Evolutionary conservation across 2,888 invertebrate genomes (phyloP).

Genomic region (Diarsia dahlii): DNA sequence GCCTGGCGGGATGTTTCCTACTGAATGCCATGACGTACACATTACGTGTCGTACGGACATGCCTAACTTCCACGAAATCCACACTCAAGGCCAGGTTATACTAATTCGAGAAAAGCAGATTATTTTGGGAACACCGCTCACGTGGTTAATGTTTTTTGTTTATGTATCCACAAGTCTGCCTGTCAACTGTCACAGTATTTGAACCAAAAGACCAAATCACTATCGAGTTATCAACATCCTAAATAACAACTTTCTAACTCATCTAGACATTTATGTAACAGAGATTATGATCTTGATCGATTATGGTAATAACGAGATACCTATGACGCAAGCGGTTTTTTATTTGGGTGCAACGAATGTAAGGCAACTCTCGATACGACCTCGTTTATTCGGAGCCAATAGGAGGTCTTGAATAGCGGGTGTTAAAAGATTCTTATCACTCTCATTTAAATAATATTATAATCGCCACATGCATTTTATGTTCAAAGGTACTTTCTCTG

Average conservation of each 20-base stretch:
- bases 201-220: constrained; percentile 58
- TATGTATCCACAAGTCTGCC: constrained; percentile 58
- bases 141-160: constrained; percentile 54
- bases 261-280: constrained; percentile 80
- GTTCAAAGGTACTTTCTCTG: constrained; percentile 61
- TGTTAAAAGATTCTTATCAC: constrained; percentile 78
- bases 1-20: constrained; percentile 35
- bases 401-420: constrained; percentile 75
- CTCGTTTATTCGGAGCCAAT: constrained; percentile 76
- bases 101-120: constrained; percentile 63
- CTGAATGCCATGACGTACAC: constrained; percentile 52
- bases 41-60: constrained; percentile 49
- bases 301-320: constrained; percentile 84
- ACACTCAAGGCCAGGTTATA: constrained; percentile 62
- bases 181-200: constrained; percentile 51
- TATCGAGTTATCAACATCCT: constrained; percentile 72
- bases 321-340: constrained; percentile 80
- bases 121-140: constrained; percentile 68
- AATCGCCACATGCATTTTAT: constrained; percentile 61
- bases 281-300: constrained; percentile 86
- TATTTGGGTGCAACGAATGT: constrained; percentile 73
- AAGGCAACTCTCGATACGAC: constrained; percentile 80
- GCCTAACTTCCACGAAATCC: constrained; percentile 53
- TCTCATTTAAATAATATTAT: constrained; percentile 77
- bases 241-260: constrained; percentile 80